Conservation (phyloP, 2,113 vertebrate genomes). For the Lonchura striata region DNA sequence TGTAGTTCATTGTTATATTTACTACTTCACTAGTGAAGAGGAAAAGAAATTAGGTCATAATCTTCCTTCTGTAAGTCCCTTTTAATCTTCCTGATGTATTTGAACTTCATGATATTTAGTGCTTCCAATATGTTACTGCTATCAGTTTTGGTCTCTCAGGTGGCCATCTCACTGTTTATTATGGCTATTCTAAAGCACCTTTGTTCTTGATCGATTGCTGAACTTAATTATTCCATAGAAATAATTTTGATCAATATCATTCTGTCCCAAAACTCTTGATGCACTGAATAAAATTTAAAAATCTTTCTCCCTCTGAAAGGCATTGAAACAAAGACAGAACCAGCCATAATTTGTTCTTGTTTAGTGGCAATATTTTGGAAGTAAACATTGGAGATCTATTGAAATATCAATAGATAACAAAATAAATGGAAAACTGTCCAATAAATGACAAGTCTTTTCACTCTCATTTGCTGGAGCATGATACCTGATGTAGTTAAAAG, state of each 20-base stretch:
- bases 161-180: neutral
- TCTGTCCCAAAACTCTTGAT: neutral
- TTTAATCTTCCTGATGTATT: neutral
- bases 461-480: neutral
- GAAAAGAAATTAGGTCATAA: neutral
- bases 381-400: neutral
- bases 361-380: neutral
- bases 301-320: neutral
- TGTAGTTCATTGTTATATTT: neutral
- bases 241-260: neutral
- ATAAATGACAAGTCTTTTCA: neutral
- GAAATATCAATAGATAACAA: neutral
- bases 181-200: neutral
- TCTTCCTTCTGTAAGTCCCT: neutral
- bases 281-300: neutral
- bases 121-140: neutral
- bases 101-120: neutral
- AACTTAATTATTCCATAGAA: neutral
- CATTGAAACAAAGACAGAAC: neutral
- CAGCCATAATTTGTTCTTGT: neutral
- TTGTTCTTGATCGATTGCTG: neutral
- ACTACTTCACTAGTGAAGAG: neutral
- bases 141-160: neutral
- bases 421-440: neutral
- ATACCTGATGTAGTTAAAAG: neutral